These are phyloP conservation scores for Nemurella pictetii DNA, from an alignment of 2,888 invertebrate species.

Conservation along the genomic window DNA sequence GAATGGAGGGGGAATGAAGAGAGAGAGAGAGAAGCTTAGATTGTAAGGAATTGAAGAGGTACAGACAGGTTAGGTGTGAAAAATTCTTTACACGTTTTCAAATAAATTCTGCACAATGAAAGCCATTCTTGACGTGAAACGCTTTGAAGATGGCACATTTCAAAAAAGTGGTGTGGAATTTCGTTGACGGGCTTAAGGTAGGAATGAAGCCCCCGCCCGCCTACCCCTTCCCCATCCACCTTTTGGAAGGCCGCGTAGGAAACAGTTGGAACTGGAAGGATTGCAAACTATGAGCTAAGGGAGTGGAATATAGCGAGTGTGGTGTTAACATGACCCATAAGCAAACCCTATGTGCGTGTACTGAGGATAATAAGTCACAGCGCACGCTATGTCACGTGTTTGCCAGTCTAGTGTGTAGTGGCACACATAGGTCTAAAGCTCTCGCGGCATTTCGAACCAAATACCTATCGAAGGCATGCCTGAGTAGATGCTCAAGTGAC, in stretches of 20 bases:
- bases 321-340: neutral
- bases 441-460: neutral
- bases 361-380: neutral
- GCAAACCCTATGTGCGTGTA: neutral
- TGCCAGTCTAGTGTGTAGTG: neutral
- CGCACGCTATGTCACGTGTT: neutral
- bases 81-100: constrained; percentile 26
- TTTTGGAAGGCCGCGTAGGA: neutral
- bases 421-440: neutral
- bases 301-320: neutral
- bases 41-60: constrained; percentile 22
- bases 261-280: neutral
- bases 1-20: neutral
- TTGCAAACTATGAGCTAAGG: neutral
- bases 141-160: constrained; percentile 17
- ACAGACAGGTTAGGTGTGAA: constrained; percentile 26
- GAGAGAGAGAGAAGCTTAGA: neutral
- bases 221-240: neutral
- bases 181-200: constrained; percentile 6
- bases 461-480: neutral
- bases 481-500: neutral
- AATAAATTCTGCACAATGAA: constrained; percentile 27
- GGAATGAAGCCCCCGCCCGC: neutral
- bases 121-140: constrained; percentile 24
- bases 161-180: constrained; percentile 4